Percentiles rank a stretch among this genome's conserved stretches.
These are phyloP conservation scores for Mongoloraphidia duomilia DNA, from an alignment of 2,888 invertebrate species.

Conservation along the genomic window DNA sequence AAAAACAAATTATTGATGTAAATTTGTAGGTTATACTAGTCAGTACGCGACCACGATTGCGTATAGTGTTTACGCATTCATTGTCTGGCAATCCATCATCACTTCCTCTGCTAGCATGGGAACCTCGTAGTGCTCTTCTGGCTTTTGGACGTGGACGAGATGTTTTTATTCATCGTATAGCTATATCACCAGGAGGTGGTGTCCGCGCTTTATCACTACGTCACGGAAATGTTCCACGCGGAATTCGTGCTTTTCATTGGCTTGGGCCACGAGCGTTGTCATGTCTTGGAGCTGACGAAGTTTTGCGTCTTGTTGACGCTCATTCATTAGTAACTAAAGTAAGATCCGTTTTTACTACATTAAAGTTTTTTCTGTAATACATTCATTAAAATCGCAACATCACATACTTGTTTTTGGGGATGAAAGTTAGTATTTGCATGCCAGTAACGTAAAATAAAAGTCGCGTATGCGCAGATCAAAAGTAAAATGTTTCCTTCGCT, in stretches of 20 bases:
- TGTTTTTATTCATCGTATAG: constrained; percentile 73
- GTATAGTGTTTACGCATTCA: constrained; percentile 63
- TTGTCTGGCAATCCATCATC: constrained; percentile 49
- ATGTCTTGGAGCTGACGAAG: constrained; percentile 73
- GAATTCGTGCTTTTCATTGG: constrained; percentile 65
- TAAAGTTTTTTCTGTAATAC: too few species aligned
- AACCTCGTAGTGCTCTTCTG: constrained; percentile 71
- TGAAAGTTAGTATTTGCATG: too few species aligned
- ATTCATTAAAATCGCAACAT: too few species aligned
- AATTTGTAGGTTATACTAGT: constrained; percentile 54
- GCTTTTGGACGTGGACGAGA: constrained; percentile 77
- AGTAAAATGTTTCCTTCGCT: too few species aligned
- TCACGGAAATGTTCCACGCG: constrained; percentile 54
- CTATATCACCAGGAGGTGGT: constrained; percentile 30
- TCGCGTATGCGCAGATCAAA: too few species aligned
- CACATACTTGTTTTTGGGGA: too few species aligned
- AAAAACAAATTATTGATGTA: too few species aligned
- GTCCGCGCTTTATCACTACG: constrained; percentile 50
- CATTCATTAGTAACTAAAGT: too few species aligned
- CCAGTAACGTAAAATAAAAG: too few species aligned
- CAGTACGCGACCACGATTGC: constrained; percentile 59
- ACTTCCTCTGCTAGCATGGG: constrained; percentile 87
- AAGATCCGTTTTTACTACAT: too few species aligned
- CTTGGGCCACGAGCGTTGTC: constrained; percentile 70
- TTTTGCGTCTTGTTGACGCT: constrained; percentile 78